These are phyloP conservation scores for Ceraclea dissimilis DNA, from an alignment of 2,888 invertebrate genomes.

Conservation along the genomic window DNA sequence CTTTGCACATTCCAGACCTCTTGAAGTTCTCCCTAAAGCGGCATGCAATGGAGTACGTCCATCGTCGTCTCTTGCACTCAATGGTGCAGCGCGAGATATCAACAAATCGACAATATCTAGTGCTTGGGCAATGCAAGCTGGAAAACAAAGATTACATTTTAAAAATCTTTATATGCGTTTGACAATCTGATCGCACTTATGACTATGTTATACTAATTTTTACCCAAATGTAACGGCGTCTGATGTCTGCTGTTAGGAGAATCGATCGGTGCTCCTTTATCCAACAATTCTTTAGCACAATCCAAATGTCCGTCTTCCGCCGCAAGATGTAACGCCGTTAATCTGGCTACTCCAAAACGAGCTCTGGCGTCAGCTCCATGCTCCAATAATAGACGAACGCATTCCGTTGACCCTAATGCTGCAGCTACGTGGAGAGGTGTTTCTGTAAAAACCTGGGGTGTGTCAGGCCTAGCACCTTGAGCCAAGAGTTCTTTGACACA, in stretches of 20 bases:
- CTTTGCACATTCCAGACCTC: slow-evolving; percentile 63
- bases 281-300: slow-evolving; percentile 63
- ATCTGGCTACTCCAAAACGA: slow-evolving; percentile 59
- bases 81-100: slow-evolving; percentile 56
- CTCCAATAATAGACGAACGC: slow-evolving; percentile 63
- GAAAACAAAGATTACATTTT: not conserved
- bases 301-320: slow-evolving; percentile 80
- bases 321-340: slow-evolving; percentile 80
- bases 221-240: slow-evolving; percentile 72
- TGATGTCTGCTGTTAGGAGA: slow-evolving; percentile 67
- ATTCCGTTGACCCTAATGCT: slow-evolving; percentile 60
- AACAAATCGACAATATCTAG: slow-evolving; percentile 67
- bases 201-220: not conserved
- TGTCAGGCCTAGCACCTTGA: slow-evolving; percentile 75
- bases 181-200: not conserved
- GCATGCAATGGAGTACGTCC: slow-evolving; percentile 74
- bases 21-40: slow-evolving; percentile 69
- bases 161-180: not conserved
- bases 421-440: slow-evolving; percentile 79
- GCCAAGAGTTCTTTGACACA: slow-evolving; percentile 67
- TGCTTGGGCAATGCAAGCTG: slow-evolving; percentile 72
- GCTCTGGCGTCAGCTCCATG: slow-evolving; percentile 76
- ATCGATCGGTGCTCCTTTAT: slow-evolving; percentile 70
- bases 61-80: slow-evolving; percentile 61
- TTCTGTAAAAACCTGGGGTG: slow-evolving; percentile 74